Base-by-base conservation (phyloP, 2,888 invertebrate species). In the Hartigia nigra region DNA sequence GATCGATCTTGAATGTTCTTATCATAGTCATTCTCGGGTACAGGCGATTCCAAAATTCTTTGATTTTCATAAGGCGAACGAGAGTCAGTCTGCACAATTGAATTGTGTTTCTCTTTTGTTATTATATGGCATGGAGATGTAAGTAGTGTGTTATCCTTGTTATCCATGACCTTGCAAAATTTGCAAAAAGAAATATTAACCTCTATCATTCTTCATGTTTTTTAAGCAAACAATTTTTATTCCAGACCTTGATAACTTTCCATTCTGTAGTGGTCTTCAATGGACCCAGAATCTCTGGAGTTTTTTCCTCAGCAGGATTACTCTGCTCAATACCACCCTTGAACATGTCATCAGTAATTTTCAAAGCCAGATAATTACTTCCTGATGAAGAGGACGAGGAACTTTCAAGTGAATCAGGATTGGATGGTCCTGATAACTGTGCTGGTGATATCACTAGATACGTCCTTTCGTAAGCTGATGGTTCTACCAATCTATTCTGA, bases 281-380 rank as follows among this genome's bases (percentile, higher is more conserved):
- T 34, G 69, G 35, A 77, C 36, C 35, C 35, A 12, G 12, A 23
- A 12, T 12, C 77, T 79, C 74, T 74, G 72, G 55, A 35, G 76
- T 80, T 77, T 81, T 82, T 78, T 84, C 81, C 36, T 83, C 84
- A 12, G 81, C 80, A 12, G 82, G 81, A 82, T 86, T 85, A 78
- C 83, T 85, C 80, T 88, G 89, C 77, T 87, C 88, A 37, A 82
- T 34, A 5, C 87, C 86, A 55, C 87, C 88, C 84, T 88, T 88
- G 82, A 88, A 88, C 84, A 88, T 82, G 81, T 89, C 88, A 81
- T 87, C 87, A 35, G 86, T 88, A 79, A 83, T 85, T 82, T 89
- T 88, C 75, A 89, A 84, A 2, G 87, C 86, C 31, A 83, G 78
- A 82, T 88, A 89, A 80, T 86, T 84, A 81, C 82, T 88, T 75